phyloP scores from a whole-genome alignment of 1,140 invertebrate species.

The Drosophila biarmipes region DNA sequence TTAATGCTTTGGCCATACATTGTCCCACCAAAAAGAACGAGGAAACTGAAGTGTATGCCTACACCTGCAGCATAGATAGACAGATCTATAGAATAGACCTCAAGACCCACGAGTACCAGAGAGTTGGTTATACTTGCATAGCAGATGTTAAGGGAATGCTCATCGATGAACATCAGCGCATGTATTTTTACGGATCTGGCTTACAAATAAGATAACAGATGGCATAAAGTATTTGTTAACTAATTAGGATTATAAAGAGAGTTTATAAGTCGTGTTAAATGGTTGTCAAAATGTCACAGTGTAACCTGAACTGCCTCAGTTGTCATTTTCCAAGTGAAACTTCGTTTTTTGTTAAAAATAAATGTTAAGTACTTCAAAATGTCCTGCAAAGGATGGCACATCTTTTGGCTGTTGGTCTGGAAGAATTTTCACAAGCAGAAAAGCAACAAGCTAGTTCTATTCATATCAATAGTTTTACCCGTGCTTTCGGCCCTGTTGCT shows the following conservation, averaged over 20 bases:
- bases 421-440: conserved; percentile 22
- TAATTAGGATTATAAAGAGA: conserved; percentile 1
- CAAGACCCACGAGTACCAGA: conserved; percentile 3
- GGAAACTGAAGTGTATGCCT: conserved; percentile 24
- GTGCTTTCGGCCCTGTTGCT: neutral
- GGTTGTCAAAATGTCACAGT: too few relatives aligned
- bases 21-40: neutral
- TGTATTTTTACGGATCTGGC: conserved; percentile 62
- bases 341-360: neutral
- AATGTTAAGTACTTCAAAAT: neutral
- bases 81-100: conserved; percentile 56
- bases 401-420: conserved; percentile 15
- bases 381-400: neutral
- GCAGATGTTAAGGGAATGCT: conserved; percentile 63
- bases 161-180: conserved; percentile 14
- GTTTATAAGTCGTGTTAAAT: neutral
- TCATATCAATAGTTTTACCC: neutral
- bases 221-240: too few relatives aligned
- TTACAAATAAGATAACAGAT: conserved; percentile 18
- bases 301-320: neutral
- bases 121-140: conserved; percentile 54
- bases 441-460: neutral
- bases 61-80: conserved; percentile 59
- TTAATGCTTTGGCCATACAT: conserved; percentile 49
- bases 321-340: conserved; percentile 5